Base-by-base conservation (phyloP, 2,888 invertebrate genomes). In the Creontiades dilutus region DNA sequence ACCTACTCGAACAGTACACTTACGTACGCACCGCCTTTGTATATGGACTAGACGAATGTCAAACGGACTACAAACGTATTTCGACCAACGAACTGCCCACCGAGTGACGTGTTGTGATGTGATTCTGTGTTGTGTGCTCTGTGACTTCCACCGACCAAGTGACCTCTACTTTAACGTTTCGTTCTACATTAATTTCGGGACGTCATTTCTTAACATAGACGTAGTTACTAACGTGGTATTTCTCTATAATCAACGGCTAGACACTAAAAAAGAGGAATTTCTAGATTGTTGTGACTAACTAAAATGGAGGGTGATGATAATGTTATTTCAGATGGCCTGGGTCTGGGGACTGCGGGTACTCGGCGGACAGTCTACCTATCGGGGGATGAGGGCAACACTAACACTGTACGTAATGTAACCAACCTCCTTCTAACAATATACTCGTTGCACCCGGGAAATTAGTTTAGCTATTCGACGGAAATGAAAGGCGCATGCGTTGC, bases 321-420 rank as follows among this genome's bases (percentile, higher is more conserved):
- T 68, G 68, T 68, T 47, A 86, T 86, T 86, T 86, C 91, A 91
- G 92, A 92, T 90, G 92, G 92, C 88, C 90, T 92, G 84, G 92
- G 92, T 80, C 94, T 97, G 90, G 97, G 97, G 14, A 96, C 96
- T 61, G 96, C 97, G 3, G 97, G 97, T 7, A 96, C 97, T 0
- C 94, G 97, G 80, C 95, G 97, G 92, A 97, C 97, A 0, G 97
- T 97, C 13, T 97, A 97, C 93, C 95, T 93, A 46, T 92, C 92
- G 28, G 93, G 92, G n/a, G 92, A 92, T 90, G 92, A 92, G 91
- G 92, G 92, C 61, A 91, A 91, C 57, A 90, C 92, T 86, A 90
- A 91, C 75, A 90, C 91, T 78, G 92, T 92, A 91, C 91, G 92
- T 92, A 91, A 91, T 85, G 75, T 61, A 89, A 46, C 37, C 48